Base-by-base conservation (phyloP, 2,888 invertebrate genomes). In the Apamea sordens region DNA sequence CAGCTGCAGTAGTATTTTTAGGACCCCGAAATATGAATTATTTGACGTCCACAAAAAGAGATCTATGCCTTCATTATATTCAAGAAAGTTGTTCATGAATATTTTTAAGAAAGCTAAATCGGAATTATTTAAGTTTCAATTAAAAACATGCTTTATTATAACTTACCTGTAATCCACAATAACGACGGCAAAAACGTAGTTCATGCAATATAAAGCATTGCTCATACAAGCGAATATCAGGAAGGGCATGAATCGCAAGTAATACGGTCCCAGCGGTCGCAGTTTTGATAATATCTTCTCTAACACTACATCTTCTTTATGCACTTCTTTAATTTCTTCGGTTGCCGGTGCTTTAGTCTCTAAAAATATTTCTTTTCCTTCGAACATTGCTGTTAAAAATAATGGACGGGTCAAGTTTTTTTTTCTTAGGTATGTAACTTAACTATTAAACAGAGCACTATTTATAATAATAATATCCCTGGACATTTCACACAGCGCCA, bases 271-370 rank as follows among this genome's bases (percentile, higher is more conserved):
- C 0, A 89, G 44, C 0, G 88, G 89, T 11, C 84, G 81, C 44
- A 89, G 84, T 61, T 82, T 88, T 0, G 89, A 88, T 15, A 89
- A 50, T 28, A 89, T 89, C 28, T 78, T 89, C 72, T 89, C 89
- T 24, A 89, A 70, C 0, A 80, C 80, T 5, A 79, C 61, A 69
- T 89, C 47, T 47, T 47, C 47, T 47, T 11, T 47, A 47, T 47
- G 13, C 13, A 47, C 85, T 32, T 78, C 73, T 10, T 74, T 74
- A 7, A n/a, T n/a, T 70, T 67, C 71, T 28, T 74, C 67, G 18
- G 24, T 79, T 47, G 15, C 15, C 11, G 73, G 36, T 18, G 67
- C 21, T 63, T 50, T 56, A 15, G 44, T 97, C 94, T 69, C 91
- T 95, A 94, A 1, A n/a, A 56, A 73, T 28, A n/a, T 6, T 67